A percentile compares a stretch with the other conserved stretches of the same genome.
phyloP scores from a whole-genome alignment of 2,888 invertebrate genomes.

The Amphipoea oculea region DNA sequence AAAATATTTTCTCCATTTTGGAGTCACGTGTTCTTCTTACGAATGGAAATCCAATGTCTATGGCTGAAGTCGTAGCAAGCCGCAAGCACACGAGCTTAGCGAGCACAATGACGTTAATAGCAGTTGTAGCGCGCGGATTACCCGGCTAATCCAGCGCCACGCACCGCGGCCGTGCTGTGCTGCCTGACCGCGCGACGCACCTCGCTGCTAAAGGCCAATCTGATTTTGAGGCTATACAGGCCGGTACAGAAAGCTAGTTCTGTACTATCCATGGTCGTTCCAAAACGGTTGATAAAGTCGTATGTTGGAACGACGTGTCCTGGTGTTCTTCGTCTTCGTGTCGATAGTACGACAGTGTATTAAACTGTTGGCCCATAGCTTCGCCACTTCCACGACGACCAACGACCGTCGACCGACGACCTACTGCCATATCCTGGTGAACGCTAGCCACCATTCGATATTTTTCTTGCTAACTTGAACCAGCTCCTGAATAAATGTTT shows the following conservation, averaged over 20 bases:
- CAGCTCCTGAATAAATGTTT: neutral
- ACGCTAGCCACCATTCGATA: neutral
- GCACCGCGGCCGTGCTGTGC: neutral
- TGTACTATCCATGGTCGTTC: neutral
- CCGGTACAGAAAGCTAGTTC: neutral
- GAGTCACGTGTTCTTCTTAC: too few species aligned
- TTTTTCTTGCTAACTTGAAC: neutral
- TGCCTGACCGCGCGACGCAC: neutral
- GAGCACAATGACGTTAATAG: conserved; percentile 19
- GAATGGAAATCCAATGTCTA: neutral
- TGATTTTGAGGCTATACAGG: neutral
- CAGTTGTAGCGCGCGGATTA: conserved; percentile 26
- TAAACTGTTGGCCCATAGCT: neutral
- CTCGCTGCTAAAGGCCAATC: conserved; percentile 10
- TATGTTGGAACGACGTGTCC: neutral
- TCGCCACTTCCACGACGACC: neutral
- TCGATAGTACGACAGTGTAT: neutral
- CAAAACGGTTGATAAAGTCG: neutral
- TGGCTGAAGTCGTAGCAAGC: neutral
- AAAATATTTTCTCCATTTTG: too few species aligned
- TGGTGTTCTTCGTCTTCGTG: neutral
- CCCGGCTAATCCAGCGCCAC: conserved; percentile 15
- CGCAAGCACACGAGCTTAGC: neutral
- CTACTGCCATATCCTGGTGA: too few species aligned
- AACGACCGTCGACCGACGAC: too few species aligned